Conservation (phyloP, 2,888 invertebrate genomes). For the Coenonympha glycerion region DNA sequence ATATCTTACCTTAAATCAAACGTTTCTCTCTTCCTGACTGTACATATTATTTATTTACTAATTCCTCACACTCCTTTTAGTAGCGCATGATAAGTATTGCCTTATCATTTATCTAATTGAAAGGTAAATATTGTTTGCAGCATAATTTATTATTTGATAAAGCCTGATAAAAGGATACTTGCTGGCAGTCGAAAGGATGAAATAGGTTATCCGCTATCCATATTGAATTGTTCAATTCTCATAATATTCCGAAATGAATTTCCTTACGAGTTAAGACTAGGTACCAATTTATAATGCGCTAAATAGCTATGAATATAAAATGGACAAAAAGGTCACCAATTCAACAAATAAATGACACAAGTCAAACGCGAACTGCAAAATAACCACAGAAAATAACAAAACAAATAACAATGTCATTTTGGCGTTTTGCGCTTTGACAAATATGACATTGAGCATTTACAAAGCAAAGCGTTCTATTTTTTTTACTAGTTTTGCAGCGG, state of each 20-base stretch:
- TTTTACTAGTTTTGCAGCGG: not conserved
- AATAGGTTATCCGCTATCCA: not conserved
- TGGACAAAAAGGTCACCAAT: not conserved
- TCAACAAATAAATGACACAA: not conserved
- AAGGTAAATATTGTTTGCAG: conserved; percentile 27
- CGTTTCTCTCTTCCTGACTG: conserved; percentile 7
- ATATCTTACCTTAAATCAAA: conserved; percentile 17
- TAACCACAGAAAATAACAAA: no score
- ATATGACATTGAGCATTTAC: not conserved
- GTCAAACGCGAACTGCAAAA: no score
- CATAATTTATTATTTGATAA: not conserved
- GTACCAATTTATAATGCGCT: no score
- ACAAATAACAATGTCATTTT: no score
- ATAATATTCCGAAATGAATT: no score
- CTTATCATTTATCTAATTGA: conserved; percentile 34
- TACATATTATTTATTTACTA: conserved; percentile 24
- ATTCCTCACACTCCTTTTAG: conserved; percentile 13
- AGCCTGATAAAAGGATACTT: not conserved
- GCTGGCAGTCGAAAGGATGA: not conserved
- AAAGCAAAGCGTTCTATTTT: not conserved
- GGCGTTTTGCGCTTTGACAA: not conserved
- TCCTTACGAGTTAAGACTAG: not conserved
- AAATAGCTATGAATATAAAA: not conserved
- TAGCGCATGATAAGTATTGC: conserved; percentile 26
- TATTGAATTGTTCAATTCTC: no score